Base-by-base conservation (phyloP, 2,113 vertebrate genomes). In the Sminthopsis crassicaudata region DNA sequence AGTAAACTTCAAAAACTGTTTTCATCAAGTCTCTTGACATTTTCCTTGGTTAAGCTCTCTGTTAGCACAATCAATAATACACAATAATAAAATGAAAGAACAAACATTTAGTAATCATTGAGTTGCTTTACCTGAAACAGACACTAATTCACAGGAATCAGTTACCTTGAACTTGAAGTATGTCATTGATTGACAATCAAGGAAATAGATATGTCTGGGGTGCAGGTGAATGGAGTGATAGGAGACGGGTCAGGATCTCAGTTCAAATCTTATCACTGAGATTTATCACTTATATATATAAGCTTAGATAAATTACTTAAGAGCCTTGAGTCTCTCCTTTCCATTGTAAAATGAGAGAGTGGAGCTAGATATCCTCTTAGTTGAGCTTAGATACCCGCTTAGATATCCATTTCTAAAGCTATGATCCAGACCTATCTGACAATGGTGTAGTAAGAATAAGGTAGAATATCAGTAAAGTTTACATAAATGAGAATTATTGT, bases 11-110 rank as follows among this genome's bases (percentile, higher is more conserved):
- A 51, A 93, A 93, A 94, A 93, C 1, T 30, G 76, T 92, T 27
- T 50, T 96, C 95, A 93, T 90, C 12, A 91, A 94, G 52, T 92
- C 53, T 96, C 54, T 97, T 92, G 88, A 92, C 67, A 90, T 91
- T 96, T 84, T 95, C 42, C 27, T 88, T 93, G 92, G 95, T 48
- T 92, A 97, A 94, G 57, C 12, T 76, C 46, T 97, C 26, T 30
- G 94, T 46, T 14, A 93, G 95, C 42, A 23, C n/a, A 84, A 84
- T 84, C 67, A 84, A 84, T 84, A 84, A 42, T 8, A 22, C n/a
- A 42, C n/a, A 84, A 84, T 42, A 84, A n/a, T 42, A 84, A n/a
- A 84, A 7, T 42, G 67, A 84, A 84, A 84, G 67, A 84, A 8
- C n/a, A 84, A 84, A 84, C 19, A 84, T 42, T 84, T 84, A 84